Base-by-base conservation (phyloP, 1,140 invertebrate species). In the Vanessa tameamea region DNA sequence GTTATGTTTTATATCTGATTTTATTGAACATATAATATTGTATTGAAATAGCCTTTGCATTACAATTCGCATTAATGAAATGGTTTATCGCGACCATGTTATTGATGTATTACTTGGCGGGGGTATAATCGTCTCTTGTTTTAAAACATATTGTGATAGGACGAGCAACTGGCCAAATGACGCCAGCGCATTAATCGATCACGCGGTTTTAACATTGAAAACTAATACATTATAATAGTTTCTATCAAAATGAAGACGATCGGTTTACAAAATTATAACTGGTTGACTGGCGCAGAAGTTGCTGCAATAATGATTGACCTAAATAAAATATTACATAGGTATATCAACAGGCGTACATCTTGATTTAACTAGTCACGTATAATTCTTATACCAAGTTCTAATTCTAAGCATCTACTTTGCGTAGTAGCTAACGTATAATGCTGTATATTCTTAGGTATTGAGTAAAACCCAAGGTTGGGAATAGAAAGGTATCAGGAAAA, bases 121-220 rank as follows among this genome's bases (percentile, higher is more conserved):
- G 48, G 37, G 20, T 67, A 67, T 51, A 51, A 67, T 31, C 50
- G 66, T 68, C 51, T 55, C 66, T 68, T 61, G 61, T 53, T 37
- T 71, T 63, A 64, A 47, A 53, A 64, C 61, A 64, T 51, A 64
- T 48, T 64, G 59, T 12, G 69, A 64, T 64, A 64, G 47, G 14
- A 64, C 23, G 47, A 67, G 65, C 14, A 64, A 51, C 61, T 37
- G 31, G 69, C 61, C 69, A 71, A 71, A 71, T 71, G 47, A 53
- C 61, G 69, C 48, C 50, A 26, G 31, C 59, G 68, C 61, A 53
- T 47, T 68, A 15, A 71, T 64, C 48, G 69, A 71, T 55, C 48
- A 64, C 48, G 59, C 48, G 69, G 23, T 23, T 14, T 64, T 66
- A 70, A 31, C 69, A 64, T 71, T 64, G 69, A 64, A 51, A 64